These are phyloP conservation scores for Leucoraja ocellata DNA, from an alignment of 2,797 vertebrate genomes.

Conservation along the genomic window DNA sequence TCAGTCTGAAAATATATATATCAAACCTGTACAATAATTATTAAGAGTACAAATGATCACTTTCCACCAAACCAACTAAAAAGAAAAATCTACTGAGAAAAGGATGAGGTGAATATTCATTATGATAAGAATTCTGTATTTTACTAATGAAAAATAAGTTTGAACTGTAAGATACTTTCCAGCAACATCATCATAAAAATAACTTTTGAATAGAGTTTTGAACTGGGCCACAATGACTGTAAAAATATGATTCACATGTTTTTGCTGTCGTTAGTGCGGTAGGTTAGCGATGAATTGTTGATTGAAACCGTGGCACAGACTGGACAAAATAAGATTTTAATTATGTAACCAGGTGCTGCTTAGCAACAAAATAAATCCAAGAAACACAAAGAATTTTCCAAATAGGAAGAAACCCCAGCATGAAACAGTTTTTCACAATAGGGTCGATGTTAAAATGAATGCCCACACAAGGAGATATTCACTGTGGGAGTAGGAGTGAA, in stretches of 20 bases:
- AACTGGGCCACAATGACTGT: not conserved
- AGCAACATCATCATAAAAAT: slow-evolving; percentile 9
- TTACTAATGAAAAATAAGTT: slow-evolving; percentile 19
- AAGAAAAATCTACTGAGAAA: too few relatives aligned
- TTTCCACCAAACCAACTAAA: too few relatives aligned
- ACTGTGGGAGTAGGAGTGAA: not conserved
- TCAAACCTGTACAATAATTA: not conserved
- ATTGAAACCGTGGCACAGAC: not conserved
- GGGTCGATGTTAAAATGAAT: not conserved
- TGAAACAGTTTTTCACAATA: not conserved
- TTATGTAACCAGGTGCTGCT: not conserved
- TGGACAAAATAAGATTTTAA: not conserved
- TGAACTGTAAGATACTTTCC: not conserved
- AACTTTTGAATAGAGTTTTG: not conserved
- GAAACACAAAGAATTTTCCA: not conserved
- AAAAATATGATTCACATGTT: not conserved
- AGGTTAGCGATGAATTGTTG: slow-evolving; percentile 16
- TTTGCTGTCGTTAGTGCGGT: not conserved
- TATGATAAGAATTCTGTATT: not conserved
- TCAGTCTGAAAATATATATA: not conserved
- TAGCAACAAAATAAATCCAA: slow-evolving; percentile 32
- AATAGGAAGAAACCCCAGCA: slow-evolving; percentile 7
- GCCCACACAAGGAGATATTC: not conserved
- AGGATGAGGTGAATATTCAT: not conserved
- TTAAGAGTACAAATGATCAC: not conserved